Base-by-base conservation (phyloP, 2,113 vertebrate genomes). In the Notarius lentiginosus region DNA sequence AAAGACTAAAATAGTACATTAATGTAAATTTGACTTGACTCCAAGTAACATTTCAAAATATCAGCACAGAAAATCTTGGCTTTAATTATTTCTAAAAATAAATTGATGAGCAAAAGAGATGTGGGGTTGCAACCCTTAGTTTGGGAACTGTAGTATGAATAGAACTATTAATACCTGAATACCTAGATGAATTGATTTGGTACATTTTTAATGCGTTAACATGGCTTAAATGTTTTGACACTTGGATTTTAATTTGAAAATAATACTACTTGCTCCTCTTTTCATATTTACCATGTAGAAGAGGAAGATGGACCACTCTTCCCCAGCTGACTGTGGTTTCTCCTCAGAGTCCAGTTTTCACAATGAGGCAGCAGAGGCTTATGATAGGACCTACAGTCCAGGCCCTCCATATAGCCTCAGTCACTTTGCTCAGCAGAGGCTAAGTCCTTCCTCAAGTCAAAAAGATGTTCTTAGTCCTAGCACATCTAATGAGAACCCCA, bases 311-410 rank as follows among this genome's bases (percentile, higher is more conserved):
- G 76, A 73, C 51, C 91, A 85, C 22, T 92, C 89, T 0, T 80
- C 82, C 49, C 55, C 85, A 61, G 66, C 22, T 49, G 66, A 73
- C 49, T 47, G 87, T 82, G 60, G 83, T 9, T 84, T 84, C 61
- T 93, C 92, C 7, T 94, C 94, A 0, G 94, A 95, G 84, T 94
- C 93, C 58, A 94, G 94, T 70, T 91, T 87, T 87, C 83, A 53
- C 1, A 87, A 84, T n/a, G 89, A 90, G n/a, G 2, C 79, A 22
- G 72, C 92, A 77, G 92, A 93, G 24, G 86, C 90, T 86, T 91
- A 91, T 24, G 93, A 93, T 12, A 91, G 90, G 18, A 90, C 93
- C 0, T 88, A 94, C 41, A 94, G 92, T 27, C 94, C 93, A 0
- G 93, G 92, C 84, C 92, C 93, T 30, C 18, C 86, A 82, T 90